Evolutionary conservation across 2,797 vertebrate species (phyloP), one percentile per base, ranked within the genome.

Genomic region (Lophius americanus): DNA sequence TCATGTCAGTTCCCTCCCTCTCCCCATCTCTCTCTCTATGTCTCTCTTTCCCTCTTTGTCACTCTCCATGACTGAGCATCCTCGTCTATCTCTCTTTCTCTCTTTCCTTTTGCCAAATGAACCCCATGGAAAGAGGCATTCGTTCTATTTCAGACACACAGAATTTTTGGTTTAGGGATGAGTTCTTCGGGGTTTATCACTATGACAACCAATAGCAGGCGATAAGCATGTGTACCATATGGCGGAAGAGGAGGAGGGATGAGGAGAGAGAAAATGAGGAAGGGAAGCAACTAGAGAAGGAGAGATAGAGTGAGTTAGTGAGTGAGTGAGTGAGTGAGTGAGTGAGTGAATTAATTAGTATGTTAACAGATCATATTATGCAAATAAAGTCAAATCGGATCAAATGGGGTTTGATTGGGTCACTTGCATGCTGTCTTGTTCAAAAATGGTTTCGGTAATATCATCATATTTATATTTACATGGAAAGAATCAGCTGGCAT

Each of bases 131-230:
- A 84, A 77, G 59, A 68, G 63, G 64, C 44, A 38, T 68, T 69
- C 70, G 82, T 86, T 91, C 86, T 89, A 90, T 90, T 91, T 90
- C 80, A 85, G 87, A 90, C 80, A 49, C 70, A 76, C 73, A 81
- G 85, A 91, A 91, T 81, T 91, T 92, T 91, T 71, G 83, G 84
- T 91, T 91, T 91, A 92, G 88, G 88, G 87, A 93, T 92, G 85
- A 92, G 89, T 92, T 90, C 88, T 88, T 68, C 3, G 68, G 85
- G 92, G 88, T 85, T 63, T 70, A 91, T 94, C 90, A 79, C 91
- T 91, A 93, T 93, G 91, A 92, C 92, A 92, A 92, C 91, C 82
- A 83, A 88, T 87, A 78, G 76, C 84, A 87, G 85, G 84, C 76
- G 76, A 92, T 85, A 89, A 88, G 83, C 81, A 85, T 85, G 85